Evolutionary conservation across 2,888 invertebrate genomes (phyloP).

Genomic region (Ochlodes sylvanus): DNA sequence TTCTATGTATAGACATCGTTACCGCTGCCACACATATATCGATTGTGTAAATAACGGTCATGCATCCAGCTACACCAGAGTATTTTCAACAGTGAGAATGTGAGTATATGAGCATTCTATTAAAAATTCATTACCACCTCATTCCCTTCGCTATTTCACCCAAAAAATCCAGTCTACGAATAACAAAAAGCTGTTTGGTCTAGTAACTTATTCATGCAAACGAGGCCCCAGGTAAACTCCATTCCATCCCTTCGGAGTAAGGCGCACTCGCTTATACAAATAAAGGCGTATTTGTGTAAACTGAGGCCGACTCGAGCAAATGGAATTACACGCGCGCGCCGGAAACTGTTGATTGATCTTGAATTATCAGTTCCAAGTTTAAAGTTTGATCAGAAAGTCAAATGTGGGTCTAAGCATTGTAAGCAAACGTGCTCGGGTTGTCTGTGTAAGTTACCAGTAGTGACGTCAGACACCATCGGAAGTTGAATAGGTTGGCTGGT

Average conservation of each 20-base stretch:
- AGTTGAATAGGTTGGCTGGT: too few species aligned
- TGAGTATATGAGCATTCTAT: neutral
- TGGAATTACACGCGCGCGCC: slow-evolving; percentile 14
- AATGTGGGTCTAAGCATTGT: neutral
- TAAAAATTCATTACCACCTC: neutral
- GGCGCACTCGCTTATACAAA: slow-evolving; percentile 33
- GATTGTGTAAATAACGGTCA: too few species aligned
- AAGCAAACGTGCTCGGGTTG: too few species aligned
- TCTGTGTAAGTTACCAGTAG: too few species aligned
- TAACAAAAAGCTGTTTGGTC: slow-evolving; percentile 21
- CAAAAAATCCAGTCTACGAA: slow-evolving; percentile 4
- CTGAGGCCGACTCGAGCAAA: slow-evolving; percentile 8
- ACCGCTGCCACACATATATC: too few species aligned
- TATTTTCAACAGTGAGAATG: neutral
- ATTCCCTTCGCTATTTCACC: neutral
- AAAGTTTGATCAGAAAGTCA: slow-evolving; percentile 3
- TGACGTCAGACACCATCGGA: too few species aligned
- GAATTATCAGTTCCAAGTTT: slow-evolving; percentile 10
- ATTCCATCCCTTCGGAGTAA: slow-evolving; percentile 30
- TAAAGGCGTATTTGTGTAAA: slow-evolving; percentile 20
- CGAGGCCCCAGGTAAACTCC: slow-evolving; percentile 25
- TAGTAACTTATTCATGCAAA: slow-evolving; percentile 34
- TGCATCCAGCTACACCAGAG: too few species aligned
- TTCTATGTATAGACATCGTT: too few species aligned
- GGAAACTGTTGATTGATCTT: slow-evolving; percentile 22